Evolutionary conservation across 2,113 vertebrate genomes (phyloP), one percentile per base, ranked within the genome.

Genomic region (Paedocypris sp.): DNA sequence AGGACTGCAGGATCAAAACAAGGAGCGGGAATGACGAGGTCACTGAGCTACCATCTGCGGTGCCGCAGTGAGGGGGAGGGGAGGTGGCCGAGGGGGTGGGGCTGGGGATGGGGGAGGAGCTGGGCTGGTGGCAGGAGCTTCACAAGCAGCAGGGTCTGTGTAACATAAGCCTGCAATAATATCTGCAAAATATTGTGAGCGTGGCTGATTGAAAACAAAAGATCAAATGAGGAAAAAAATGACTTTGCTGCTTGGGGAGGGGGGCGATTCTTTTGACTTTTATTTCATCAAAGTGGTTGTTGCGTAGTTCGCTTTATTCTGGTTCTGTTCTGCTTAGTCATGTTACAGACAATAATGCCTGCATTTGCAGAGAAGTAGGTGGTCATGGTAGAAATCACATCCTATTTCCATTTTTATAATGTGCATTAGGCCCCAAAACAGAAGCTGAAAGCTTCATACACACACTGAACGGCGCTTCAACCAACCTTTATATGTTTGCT

Each of bases 11-110:
- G 88, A 88, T 90, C 88, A 87, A 86, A 89, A 90, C 85, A 87
- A 88, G 88, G 87, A 84, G 88, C 86, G 87, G 85, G 84, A 87
- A 88, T 85, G 82, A 82, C 77, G 83, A 88, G 88, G 87, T 90
- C 88, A 91, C 84, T 84, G 83, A 82, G 85, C 86, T 86, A 88
- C 89, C 89, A 92, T 91, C 87, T 91, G 89, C 78, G 76, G 80
- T 86, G 83, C 84, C 73, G 86, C 86, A 91, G 87, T 87, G 83
- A 84, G 87, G 88, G 87, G 77, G 83, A 81, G 80, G 83, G 79
- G 77, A 83, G 80, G 80, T 69, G 20, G 26, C 19, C 66, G 79
- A 79, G 69, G 79, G 78, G 75, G 75, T 73, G 75, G 80, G 78
- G 25, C 71, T 4, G 77, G 73, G 72, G 33, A 60, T 52, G 75